These are phyloP conservation scores for Leptocoma aspasia DNA, from an alignment of 2,113 vertebrate genomes.

Conservation along the genomic window DNA sequence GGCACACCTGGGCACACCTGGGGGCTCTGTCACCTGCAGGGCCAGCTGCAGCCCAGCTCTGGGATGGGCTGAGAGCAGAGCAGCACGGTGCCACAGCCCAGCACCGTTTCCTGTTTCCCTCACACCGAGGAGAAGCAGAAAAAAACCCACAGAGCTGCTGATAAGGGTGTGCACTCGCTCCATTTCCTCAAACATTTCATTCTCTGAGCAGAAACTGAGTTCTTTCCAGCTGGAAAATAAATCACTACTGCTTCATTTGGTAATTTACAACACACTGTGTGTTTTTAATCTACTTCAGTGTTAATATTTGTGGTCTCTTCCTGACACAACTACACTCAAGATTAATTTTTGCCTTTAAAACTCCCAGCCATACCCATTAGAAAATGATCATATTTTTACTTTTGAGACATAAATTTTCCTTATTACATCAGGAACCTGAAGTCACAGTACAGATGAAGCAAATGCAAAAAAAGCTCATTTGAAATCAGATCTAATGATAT, in stretches of 20 bases:
- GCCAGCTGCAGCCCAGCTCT: background rate
- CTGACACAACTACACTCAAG: background rate
- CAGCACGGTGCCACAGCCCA: background rate
- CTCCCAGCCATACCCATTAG: background rate
- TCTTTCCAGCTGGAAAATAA: slow-evolving; percentile 27
- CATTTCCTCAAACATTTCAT: background rate
- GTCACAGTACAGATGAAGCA: background rate
- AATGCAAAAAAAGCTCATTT: background rate
- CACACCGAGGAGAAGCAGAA: background rate
- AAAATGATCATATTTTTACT: background rate
- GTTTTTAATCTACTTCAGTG: background rate
- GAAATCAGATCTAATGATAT: background rate
- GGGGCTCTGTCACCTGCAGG: background rate
- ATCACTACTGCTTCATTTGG: background rate
- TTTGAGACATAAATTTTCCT: background rate
- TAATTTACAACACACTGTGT: background rate
- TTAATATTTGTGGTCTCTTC: background rate
- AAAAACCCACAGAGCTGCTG: background rate
- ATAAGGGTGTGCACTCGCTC: background rate
- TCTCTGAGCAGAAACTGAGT: background rate
- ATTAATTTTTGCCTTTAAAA: background rate
- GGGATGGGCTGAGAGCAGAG: background rate
- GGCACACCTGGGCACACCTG: background rate
- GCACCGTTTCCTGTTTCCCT: background rate
- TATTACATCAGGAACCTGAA: background rate